Conservation (phyloP, 2,888 invertebrate species). For the Octonoba sinensis region DNA sequence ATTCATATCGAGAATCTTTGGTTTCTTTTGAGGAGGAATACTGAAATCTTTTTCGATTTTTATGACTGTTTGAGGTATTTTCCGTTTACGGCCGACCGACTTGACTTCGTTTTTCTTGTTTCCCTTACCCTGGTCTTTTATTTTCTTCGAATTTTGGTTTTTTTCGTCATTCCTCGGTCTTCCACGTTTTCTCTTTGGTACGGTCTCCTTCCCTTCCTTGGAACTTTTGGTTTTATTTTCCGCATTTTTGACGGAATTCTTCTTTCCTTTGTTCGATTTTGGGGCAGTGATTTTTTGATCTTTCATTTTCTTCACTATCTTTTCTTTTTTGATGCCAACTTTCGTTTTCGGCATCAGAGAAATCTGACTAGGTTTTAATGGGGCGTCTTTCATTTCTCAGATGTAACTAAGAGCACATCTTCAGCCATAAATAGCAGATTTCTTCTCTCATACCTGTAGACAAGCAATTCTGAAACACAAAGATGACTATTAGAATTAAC, state of each 20-base stretch:
- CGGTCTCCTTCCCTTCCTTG: slow-evolving; percentile 8
- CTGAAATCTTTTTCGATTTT: slow-evolving; percentile 21
- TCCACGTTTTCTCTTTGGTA: slow-evolving; percentile 39
- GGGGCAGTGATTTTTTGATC: slow-evolving; percentile 23
- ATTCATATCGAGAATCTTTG: slow-evolving; percentile 27
- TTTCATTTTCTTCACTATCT: slow-evolving; percentile 45
- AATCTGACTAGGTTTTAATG: slow-evolving; percentile 15
- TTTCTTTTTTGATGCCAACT: slow-evolving; percentile 37
- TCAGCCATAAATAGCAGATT: slow-evolving; percentile 10
- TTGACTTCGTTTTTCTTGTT: slow-evolving; percentile 6
- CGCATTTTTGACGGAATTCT: slow-evolving; percentile 12
- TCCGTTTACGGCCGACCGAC: slow-evolving; percentile 27
- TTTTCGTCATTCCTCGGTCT: slow-evolving; percentile 39
- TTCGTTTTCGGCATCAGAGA: slow-evolving; percentile 31
- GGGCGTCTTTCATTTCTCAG: slow-evolving; percentile 44
- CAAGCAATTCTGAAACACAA: neutral
- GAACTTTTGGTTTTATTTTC: slow-evolving; percentile 13
- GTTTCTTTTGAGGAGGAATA: slow-evolving; percentile 27
- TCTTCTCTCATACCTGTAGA: neutral
- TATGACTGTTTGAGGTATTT: neutral
- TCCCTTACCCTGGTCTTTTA: slow-evolving; percentile 15
- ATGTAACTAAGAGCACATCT: slow-evolving; percentile 12
- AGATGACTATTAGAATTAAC: neutral
- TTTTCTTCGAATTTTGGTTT: slow-evolving; percentile 13
- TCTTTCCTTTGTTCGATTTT: slow-evolving; percentile 27